Percentiles rank a stretch among this genome's conserved stretches.
phyloP scores from a whole-genome alignment of 2,113 vertebrate species.

The Brevimyrus niger region DNA sequence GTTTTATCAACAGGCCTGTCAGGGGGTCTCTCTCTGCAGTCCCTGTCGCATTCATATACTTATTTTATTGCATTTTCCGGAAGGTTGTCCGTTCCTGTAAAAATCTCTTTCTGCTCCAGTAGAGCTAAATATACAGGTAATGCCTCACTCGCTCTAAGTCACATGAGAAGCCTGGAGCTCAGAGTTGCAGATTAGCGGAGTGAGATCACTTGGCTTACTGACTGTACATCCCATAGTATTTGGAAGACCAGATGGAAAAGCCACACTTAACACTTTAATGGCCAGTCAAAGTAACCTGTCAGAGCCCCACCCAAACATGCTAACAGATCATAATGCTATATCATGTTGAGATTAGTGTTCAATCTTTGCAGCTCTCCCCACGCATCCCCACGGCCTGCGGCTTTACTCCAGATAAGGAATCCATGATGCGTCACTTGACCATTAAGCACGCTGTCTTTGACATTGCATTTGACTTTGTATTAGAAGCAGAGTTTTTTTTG shows the following conservation, averaged over 20 bases:
- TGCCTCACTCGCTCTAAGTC: constrained; percentile 41
- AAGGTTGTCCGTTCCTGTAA: background rate
- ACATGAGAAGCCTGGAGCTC: constrained; percentile 10
- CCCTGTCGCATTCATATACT: background rate
- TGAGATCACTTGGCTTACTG: background rate
- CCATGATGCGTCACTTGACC: background rate
- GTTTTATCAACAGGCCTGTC: background rate
- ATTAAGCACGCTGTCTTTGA: background rate
- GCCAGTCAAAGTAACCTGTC: background rate
- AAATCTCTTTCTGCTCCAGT: constrained; percentile 7
- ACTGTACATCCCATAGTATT: background rate
- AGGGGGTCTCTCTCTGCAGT: background rate
- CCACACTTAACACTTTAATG: background rate
- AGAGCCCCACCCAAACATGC: background rate
- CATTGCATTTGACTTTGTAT: background rate
- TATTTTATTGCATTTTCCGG: background rate
- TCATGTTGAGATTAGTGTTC: background rate
- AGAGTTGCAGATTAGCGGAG: background rate
- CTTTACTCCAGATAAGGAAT: background rate
- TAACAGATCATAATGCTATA: background rate
- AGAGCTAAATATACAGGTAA: constrained; percentile 51
- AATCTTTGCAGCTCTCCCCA: background rate
- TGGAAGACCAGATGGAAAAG: constrained; percentile 7
- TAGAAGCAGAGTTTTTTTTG: background rate
- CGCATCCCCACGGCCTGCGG: background rate